Conservation (phyloP, 2,888 invertebrate genomes). For the Tetrapedia diversipes region DNA sequence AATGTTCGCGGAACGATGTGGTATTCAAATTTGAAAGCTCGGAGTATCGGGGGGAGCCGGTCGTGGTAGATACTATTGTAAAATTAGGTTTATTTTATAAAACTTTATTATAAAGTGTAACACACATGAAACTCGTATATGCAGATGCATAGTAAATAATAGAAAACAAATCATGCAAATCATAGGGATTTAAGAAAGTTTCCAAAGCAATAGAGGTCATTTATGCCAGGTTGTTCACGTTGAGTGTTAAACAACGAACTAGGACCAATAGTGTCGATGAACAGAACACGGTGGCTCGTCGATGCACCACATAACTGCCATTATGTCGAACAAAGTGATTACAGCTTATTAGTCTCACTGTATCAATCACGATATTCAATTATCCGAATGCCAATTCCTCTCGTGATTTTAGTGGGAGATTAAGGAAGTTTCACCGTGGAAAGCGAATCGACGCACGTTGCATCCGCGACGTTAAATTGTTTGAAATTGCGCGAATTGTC, state of each 20-base stretch:
- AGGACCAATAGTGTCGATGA: slow-evolving; percentile 25
- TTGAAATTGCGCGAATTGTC: slow-evolving; percentile 4
- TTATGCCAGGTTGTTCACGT: neutral
- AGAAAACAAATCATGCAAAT: no score
- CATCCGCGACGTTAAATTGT: neutral
- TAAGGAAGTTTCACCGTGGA: slow-evolving; percentile 61
- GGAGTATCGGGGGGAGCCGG: neutral
- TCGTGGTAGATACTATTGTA: no score
- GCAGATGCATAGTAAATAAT: no score
- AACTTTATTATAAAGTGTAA: no score
- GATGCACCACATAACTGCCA: slow-evolving; percentile 55
- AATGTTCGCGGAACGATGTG: neutral
- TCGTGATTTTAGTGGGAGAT: slow-evolving; percentile 34
- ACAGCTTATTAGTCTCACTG: slow-evolving; percentile 66
- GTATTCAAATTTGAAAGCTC: neutral
- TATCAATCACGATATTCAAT: slow-evolving; percentile 71
- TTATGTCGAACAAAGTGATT: slow-evolving; percentile 64
- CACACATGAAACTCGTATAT: no score
- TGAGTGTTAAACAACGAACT: slow-evolving; percentile 8
- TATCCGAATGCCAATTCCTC: slow-evolving; percentile 62
- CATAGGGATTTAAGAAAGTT: no score
- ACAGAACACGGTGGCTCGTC: slow-evolving; percentile 52
- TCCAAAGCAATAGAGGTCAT: neutral
- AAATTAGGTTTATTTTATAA: no score
- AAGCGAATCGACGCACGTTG: neutral